phyloP scores from a whole-genome alignment of 2,113 vertebrate species.

The Tretioscincus oriximinensis region DNA sequence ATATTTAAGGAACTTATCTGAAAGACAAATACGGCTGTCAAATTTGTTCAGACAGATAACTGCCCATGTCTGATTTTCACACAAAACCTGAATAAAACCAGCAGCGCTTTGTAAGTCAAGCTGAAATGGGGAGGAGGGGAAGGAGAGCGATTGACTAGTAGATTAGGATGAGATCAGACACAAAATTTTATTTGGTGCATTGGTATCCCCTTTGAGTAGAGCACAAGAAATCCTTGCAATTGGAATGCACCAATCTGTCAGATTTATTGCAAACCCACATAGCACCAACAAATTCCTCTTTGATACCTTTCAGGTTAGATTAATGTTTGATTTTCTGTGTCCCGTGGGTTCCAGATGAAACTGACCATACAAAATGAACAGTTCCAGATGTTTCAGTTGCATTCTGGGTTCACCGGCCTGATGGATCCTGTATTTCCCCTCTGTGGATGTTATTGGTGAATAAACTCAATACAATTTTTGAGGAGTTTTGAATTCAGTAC shows the following conservation, averaged over 20 bases:
- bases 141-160: not conserved
- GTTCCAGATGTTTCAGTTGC: not conserved
- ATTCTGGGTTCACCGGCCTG: too few relatives aligned
- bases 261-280: too few relatives aligned
- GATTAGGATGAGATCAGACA: not conserved
- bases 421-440: not conserved
- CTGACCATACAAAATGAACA: not conserved
- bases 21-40: not conserved
- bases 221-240: not conserved
- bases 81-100: not conserved
- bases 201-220: not conserved
- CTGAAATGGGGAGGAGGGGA: not conserved
- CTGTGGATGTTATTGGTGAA: not conserved
- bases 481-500: too few relatives aligned
- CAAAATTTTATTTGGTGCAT: not conserved
- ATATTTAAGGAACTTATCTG: not conserved
- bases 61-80: slow-evolving; percentile 3
- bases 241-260: too few relatives aligned
- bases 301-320: too few relatives aligned
- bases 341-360: too few relatives aligned
- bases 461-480: not conserved
- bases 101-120: not conserved
- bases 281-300: too few relatives aligned
- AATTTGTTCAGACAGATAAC: slow-evolving; percentile 12
- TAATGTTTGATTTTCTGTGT: too few relatives aligned